These are phyloP conservation scores for Oreochromis mossambicus DNA, from an alignment of 2,797 vertebrate genomes.

Conservation along the genomic window DNA sequence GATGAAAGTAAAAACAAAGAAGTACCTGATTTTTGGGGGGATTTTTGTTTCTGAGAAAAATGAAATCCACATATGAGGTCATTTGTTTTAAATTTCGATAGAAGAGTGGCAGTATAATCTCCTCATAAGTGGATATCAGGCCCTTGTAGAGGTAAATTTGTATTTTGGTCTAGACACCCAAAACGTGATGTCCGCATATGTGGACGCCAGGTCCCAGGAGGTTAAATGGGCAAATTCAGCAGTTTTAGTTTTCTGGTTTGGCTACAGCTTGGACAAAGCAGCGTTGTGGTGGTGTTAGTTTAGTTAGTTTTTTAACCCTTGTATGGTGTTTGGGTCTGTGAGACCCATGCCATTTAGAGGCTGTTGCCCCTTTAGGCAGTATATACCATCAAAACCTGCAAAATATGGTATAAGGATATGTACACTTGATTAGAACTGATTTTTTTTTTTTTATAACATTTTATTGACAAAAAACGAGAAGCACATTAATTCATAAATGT, in stretches of 20 bases:
- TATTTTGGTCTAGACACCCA: background rate
- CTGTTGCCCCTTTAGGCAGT: no score
- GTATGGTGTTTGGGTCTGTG: no score
- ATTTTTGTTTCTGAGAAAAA: background rate
- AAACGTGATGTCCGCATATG: background rate
- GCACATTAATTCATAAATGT: no score
- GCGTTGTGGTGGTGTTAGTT: background rate
- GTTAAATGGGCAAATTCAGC: fast-evolving
- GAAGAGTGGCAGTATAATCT: background rate
- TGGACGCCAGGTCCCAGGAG: background rate
- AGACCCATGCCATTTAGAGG: no score
- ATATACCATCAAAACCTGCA: no score
- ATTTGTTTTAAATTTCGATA: background rate
- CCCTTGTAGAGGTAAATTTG: background rate
- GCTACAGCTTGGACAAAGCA: background rate
- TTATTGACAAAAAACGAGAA: no score
- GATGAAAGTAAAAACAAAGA: background rate
- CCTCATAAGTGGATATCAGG: background rate
- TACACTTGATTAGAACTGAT: no score
- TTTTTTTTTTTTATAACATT: no score
- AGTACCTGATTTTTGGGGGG: background rate
- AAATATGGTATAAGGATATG: no score
- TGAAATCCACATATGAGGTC: background rate
- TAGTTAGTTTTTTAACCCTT: background rate
- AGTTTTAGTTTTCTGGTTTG: background rate